Percentiles rank a stretch among this genome's conserved stretches.
Conservation (phyloP, 2,797 vertebrate species). For the Scleropages formosus region DNA sequence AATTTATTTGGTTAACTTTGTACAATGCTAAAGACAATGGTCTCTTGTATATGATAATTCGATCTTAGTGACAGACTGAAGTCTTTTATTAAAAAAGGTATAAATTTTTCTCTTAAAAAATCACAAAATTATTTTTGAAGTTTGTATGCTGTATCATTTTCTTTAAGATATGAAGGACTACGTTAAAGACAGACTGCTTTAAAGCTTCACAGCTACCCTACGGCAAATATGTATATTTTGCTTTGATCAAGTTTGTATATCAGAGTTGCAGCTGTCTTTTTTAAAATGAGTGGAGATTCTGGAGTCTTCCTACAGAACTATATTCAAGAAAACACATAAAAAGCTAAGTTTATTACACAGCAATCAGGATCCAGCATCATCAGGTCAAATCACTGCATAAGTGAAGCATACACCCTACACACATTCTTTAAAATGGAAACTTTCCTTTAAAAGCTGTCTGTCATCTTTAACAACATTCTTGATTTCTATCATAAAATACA, state of each 20-base stretch:
- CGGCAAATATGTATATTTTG: background rate
- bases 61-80: constrained; percentile 3
- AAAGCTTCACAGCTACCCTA: background rate
- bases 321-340: background rate
- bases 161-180: background rate
- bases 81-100: background rate
- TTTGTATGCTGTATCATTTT: background rate
- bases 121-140: background rate
- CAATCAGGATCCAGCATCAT: background rate
- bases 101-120: background rate
- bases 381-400: background rate
- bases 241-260: background rate
- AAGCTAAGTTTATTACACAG: too few relatives aligned
- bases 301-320: background rate
- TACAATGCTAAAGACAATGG: background rate
- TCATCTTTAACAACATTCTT: background rate
- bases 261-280: background rate
- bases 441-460: background rate
- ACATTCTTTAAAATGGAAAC: background rate
- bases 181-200: background rate
- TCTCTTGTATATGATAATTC: constrained; percentile 16
- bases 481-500: background rate
- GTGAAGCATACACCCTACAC: too few relatives aligned
- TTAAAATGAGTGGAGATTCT: background rate
- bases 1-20: background rate